A percentile compares a stretch with the other conserved stretches of the same genome.
phyloP scores from a whole-genome alignment of 1,140 invertebrate species.

The Medauroidea extradentata region DNA sequence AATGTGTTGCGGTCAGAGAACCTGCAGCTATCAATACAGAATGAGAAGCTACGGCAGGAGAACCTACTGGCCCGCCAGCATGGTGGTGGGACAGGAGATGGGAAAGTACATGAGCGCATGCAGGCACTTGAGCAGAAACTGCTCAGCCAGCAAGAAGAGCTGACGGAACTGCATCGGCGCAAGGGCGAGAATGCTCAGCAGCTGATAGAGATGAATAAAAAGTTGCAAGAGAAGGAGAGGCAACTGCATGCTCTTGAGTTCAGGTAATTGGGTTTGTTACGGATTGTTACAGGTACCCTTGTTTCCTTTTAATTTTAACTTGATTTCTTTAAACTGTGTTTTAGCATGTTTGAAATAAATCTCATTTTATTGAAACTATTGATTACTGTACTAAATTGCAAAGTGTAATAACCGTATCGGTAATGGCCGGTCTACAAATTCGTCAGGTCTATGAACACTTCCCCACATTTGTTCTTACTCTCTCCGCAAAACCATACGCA shows the following conservation, averaged over 20 bases:
- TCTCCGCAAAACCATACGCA: too few relatives aligned
- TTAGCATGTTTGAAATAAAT: too few relatives aligned
- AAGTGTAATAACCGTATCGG: too few relatives aligned
- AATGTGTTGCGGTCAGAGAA: constrained; percentile 75
- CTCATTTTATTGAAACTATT: too few relatives aligned
- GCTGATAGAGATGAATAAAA: constrained; percentile 84
- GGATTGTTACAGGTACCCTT: too few relatives aligned
- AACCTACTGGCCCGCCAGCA: constrained; percentile 39
- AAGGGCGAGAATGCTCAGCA: constrained; percentile 90
- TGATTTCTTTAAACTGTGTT: too few relatives aligned
- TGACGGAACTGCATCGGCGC: constrained; percentile 82
- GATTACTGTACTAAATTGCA: too few relatives aligned
- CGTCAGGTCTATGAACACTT: too few relatives aligned
- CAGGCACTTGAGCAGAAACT: constrained; percentile 79
- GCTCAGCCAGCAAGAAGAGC: constrained; percentile 82
- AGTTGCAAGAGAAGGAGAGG: constrained; percentile 82
- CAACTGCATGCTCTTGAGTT: constrained; percentile 64
- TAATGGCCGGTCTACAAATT: too few relatives aligned
- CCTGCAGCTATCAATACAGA: constrained; percentile 74
- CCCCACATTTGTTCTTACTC: too few relatives aligned
- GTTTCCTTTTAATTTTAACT: too few relatives aligned
- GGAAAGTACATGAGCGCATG: constrained; percentile 44
- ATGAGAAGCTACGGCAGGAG: constrained; percentile 71
- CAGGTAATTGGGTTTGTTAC: constrained; percentile 51
- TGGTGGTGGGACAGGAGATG: constrained; percentile 37